These are phyloP conservation scores for Diloba caeruleocephala DNA, from an alignment of 2,888 invertebrate genomes.

Conservation along the genomic window DNA sequence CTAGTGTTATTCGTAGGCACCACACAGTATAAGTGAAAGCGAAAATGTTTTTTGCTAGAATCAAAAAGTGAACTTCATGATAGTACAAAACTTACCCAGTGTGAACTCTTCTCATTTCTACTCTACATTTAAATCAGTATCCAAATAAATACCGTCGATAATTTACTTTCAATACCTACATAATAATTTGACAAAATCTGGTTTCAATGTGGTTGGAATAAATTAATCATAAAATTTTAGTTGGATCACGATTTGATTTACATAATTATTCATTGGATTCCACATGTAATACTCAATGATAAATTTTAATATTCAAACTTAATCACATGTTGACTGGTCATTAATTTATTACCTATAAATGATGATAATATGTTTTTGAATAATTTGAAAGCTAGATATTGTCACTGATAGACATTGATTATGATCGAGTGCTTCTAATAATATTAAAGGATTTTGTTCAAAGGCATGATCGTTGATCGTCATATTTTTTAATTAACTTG, in stretches of 20 bases:
- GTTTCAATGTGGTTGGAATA: background rate
- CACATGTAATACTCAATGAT: conserved; percentile 3
- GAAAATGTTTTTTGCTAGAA: no score
- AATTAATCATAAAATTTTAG: conserved; percentile 11
- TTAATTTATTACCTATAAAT: conserved; percentile 5
- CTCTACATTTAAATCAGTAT: no score
- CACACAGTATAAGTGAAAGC: no score
- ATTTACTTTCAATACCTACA: background rate
- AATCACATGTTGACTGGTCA: conserved; percentile 17
- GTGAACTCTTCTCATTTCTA: no score
- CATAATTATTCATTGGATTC: conserved; percentile 18
- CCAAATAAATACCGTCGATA: no score
- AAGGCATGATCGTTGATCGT: no score
- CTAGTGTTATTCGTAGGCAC: no score
- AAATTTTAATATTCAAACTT: conserved; percentile 4
- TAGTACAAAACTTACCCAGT: no score
- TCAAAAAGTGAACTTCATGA: no score
- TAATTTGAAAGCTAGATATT: conserved; percentile 5
- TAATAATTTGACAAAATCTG: background rate
- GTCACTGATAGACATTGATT: background rate
- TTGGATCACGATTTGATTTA: background rate
- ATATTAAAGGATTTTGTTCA: no score
- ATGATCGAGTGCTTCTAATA: no score
- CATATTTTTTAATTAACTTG: no score
- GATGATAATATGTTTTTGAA: background rate